These are phyloP conservation scores for Diogma glabrata DNA, from an alignment of 2,888 invertebrate genomes.

Conservation along the genomic window DNA sequence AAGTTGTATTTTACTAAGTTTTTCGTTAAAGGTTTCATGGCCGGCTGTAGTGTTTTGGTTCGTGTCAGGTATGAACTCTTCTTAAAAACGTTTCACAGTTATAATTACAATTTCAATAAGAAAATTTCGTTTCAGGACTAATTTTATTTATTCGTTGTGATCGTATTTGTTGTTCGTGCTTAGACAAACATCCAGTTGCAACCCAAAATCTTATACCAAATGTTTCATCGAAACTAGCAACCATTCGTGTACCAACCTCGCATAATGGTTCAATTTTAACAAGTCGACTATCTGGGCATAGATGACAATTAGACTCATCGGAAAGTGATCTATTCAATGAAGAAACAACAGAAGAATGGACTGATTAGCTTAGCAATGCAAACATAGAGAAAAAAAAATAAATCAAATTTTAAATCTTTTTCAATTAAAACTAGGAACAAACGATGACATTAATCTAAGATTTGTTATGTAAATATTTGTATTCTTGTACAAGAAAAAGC, in stretches of 20 bases:
- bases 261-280: conserved; percentile 28
- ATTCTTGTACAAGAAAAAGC: no score
- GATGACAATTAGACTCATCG: conserved; percentile 36
- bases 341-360: conserved; percentile 25
- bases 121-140: conserved; percentile 16
- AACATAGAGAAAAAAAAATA: no score
- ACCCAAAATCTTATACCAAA: conserved; percentile 31
- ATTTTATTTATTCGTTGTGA: conserved; percentile 32
- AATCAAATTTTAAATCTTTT: no score
- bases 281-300: conserved; percentile 23
- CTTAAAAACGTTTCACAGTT: no score
- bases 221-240: conserved; percentile 29
- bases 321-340: conserved; percentile 33
- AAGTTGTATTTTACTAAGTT: conserved; percentile 27
- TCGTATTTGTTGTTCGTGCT: conserved; percentile 33
- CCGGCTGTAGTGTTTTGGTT: conserved; percentile 33
- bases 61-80: conserved; percentile 23
- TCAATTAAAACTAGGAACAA: no score
- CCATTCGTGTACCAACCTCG: conserved; percentile 31
- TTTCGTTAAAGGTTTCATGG: conserved; percentile 33
- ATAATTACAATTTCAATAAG: no score
- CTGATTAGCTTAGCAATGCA: no score
- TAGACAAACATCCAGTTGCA: conserved; percentile 27
- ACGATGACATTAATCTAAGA: no score
- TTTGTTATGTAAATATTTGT: no score